Evolutionary conservation across 1,140 invertebrate species (phyloP).

Genomic region (Acyrthosiphon pisum): DNA sequence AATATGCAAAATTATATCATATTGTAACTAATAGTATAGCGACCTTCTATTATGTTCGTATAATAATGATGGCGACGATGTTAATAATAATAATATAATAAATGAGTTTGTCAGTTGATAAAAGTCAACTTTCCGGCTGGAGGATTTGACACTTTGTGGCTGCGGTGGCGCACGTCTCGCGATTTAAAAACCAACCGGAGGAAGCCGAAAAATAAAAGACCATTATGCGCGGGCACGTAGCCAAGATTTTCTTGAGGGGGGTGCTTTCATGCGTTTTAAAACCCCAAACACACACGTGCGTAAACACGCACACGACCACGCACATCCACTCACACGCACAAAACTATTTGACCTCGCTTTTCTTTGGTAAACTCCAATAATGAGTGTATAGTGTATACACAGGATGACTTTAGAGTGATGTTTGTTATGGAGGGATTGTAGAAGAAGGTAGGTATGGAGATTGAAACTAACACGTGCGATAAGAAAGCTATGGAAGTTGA

Average conservation of each 20-base stretch:
- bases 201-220: not conserved
- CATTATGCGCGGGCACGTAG: conserved; percentile 24
- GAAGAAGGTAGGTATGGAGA: not conserved
- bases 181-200: not conserved
- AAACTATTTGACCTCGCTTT: not conserved
- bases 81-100: not conserved
- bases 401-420: not conserved
- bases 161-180: not conserved
- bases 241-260: not conserved
- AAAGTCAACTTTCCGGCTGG: not conserved
- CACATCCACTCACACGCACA: not conserved
- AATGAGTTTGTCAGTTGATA: too few relatives aligned
- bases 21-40: too few relatives aligned
- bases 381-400: not conserved
- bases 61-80: not conserved
- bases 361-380: not conserved
- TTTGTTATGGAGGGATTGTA: not conserved
- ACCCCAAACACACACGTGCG: not conserved
- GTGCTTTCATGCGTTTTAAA: not conserved
- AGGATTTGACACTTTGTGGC: not conserved
- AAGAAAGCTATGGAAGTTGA: not conserved
- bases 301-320: not conserved
- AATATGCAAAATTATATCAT: too few relatives aligned
- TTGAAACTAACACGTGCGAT: not conserved
- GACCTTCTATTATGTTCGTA: too few relatives aligned